These are phyloP conservation scores for Drosophila limbata DNA, from an alignment of 2,888 invertebrate genomes.

Conservation along the genomic window DNA sequence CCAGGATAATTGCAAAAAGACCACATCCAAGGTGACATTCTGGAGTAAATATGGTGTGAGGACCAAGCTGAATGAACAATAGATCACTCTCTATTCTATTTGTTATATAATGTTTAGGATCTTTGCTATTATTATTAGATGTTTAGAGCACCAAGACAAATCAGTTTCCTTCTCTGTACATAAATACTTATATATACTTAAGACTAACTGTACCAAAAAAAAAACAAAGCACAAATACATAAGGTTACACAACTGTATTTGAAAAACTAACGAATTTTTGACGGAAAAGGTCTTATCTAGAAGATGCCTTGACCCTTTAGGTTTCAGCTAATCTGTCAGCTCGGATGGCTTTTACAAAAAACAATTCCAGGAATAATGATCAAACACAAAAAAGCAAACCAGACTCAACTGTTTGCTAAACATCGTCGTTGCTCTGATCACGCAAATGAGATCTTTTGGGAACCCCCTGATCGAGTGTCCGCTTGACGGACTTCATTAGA, in stretches of 20 bases:
- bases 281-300: conserved; percentile 33
- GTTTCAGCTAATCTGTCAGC: conserved; percentile 26
- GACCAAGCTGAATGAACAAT: conserved; percentile 63
- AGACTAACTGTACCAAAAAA: conserved; percentile 56
- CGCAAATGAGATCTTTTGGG: conserved; percentile 48
- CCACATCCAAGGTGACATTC: conserved; percentile 92
- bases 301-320: conserved; percentile 32
- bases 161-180: conserved; percentile 22
- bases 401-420: not conserved
- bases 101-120: conserved; percentile 62
- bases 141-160: conserved; percentile 24
- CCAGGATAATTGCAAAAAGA: conserved; percentile 93
- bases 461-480: conserved; percentile 73
- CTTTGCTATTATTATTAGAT: conserved; percentile 64
- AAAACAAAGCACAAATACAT: conserved; percentile 19
- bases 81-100: conserved; percentile 30
- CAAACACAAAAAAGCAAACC: not conserved
- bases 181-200: conserved; percentile 30
- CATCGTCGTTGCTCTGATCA: conserved; percentile 18
- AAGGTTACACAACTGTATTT: conserved; percentile 11
- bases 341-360: conserved; percentile 1
- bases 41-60: conserved; percentile 95
- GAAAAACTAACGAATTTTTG: conserved; percentile 4
- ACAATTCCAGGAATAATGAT: not conserved
- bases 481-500: conserved; percentile 76